Evolutionary conservation across 2,113 vertebrate species (phyloP).

Genomic region (Actenoides lindsayi): DNA sequence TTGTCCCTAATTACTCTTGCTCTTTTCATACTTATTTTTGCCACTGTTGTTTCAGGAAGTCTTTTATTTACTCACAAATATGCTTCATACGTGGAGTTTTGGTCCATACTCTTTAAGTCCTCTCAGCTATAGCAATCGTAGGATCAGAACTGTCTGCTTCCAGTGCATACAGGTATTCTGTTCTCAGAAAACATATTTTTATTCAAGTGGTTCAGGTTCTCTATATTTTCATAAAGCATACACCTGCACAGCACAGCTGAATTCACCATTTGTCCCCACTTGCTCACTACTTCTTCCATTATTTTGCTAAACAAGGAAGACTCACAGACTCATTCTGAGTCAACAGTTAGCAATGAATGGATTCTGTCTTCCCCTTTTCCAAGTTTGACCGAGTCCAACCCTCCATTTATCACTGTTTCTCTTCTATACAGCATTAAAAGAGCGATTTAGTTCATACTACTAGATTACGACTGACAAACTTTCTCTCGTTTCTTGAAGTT

Average conservation of each 20-base stretch:
- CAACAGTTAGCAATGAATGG: neutral
- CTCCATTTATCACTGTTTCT: neutral
- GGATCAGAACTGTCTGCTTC: neutral
- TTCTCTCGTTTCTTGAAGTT: neutral
- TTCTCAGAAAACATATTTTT: neutral
- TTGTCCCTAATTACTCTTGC: neutral
- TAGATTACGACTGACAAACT: neutral
- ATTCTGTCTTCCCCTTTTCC: neutral
- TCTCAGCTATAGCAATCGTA: neutral
- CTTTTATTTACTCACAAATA: neutral
- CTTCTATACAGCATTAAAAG: neutral
- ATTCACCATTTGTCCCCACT: neutral
- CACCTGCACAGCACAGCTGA: neutral
- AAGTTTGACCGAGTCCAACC: neutral
- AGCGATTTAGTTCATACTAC: neutral
- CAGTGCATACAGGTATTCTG: neutral
- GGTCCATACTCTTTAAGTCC: neutral
- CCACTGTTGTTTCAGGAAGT: neutral
- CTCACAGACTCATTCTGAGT: neutral
- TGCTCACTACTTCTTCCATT: neutral
- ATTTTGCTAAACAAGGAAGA: neutral
- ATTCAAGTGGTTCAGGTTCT: neutral
- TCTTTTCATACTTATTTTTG: neutral
- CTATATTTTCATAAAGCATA: neutral
- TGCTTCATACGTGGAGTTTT: neutral